These are phyloP conservation scores for Smittia sp. DNA, from an alignment of 2,888 invertebrate species.

Conservation along the genomic window DNA sequence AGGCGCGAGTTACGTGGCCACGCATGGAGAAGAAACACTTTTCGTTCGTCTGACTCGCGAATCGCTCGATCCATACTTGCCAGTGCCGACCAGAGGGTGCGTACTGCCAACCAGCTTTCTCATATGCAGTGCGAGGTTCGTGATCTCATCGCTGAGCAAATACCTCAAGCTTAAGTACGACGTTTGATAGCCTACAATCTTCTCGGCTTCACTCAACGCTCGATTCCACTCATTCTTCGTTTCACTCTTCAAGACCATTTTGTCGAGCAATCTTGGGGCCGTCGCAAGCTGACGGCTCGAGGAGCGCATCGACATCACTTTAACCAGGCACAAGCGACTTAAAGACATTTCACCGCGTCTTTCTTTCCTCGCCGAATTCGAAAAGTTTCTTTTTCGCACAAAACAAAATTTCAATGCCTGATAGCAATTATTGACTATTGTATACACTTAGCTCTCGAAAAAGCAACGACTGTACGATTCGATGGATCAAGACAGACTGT, in stretches of 20 bases:
- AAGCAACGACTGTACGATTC: not conserved
- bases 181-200: conserved; percentile 39
- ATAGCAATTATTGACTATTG: conserved; percentile 24
- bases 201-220: conserved; percentile 39
- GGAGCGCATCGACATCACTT: not conserved
- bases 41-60: not conserved
- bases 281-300: not conserved
- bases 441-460: not conserved
- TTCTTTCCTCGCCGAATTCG: not conserved
- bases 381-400: conserved; percentile 15
- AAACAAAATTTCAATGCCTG: not conserved
- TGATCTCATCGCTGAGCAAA: conserved; percentile 36
- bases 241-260: conserved; percentile 22
- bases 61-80: conserved; percentile 20
- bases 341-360: conserved; percentile 9
- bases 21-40: not conserved
- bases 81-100: conserved; percentile 29
- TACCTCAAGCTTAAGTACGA: conserved; percentile 30
- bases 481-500: conserved; percentile 30
- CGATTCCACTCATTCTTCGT: conserved; percentile 40
- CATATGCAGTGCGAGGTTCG: conserved; percentile 32
- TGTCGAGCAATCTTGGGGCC: conserved; percentile 12
- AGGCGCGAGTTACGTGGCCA: not conserved
- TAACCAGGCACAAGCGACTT: conserved; percentile 5
- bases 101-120: conserved; percentile 31